phyloP scores from a whole-genome alignment of 2,113 vertebrate species.

The Amphilophus citrinellus region DNA sequence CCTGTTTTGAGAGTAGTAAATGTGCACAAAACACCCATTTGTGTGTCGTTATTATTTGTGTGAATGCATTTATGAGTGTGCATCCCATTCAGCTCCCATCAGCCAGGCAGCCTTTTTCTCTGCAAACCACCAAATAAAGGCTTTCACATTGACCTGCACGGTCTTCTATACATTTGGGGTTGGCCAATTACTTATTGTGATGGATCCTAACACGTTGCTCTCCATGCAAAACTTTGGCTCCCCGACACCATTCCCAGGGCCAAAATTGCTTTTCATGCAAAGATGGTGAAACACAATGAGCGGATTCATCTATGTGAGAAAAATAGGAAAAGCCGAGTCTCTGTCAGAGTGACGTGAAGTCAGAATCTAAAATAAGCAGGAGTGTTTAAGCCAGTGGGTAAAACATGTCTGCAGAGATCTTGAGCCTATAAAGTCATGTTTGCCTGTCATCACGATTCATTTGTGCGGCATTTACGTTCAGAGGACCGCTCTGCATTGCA shows the following conservation, averaged over 20 bases:
- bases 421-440: slow-evolving; percentile 36
- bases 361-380: background rate
- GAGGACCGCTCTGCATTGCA: slow-evolving; percentile 12
- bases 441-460: slow-evolving; percentile 54
- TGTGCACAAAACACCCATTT: background rate
- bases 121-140: fast-evolving
- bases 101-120: background rate
- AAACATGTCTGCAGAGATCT: slow-evolving; percentile 9
- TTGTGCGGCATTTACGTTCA: slow-evolving; percentile 40
- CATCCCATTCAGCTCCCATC: background rate
- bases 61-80: background rate
- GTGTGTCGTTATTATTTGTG: background rate
- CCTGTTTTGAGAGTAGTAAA: background rate
- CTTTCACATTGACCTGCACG: background rate
- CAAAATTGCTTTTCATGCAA: slow-evolving; percentile 33
- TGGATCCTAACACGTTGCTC: background rate
- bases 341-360: background rate
- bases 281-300: background rate
- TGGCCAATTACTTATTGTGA: fast-evolving
- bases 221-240: fast-evolving
- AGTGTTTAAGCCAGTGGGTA: background rate
- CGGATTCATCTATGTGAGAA: background rate
- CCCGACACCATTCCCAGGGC: background rate
- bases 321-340: background rate
- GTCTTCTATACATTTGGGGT: background rate